Percentiles rank a stretch among this genome's conserved stretches.
Conservation (phyloP, 2,888 invertebrate species). For the Congeria kusceri region DNA sequence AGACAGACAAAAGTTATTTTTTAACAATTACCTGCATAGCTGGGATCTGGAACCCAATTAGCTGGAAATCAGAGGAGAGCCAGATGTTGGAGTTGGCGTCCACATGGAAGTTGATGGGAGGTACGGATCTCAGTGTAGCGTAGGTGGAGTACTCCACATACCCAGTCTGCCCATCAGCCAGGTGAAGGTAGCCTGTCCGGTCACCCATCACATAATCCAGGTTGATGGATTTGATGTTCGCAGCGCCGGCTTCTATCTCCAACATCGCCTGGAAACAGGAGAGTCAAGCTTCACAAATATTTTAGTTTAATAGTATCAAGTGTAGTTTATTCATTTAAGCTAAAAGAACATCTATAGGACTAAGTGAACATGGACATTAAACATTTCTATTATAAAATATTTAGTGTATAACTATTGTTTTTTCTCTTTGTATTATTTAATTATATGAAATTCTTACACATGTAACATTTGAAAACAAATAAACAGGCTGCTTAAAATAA, state of each 20-base stretch:
- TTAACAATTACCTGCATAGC: conserved; percentile 58
- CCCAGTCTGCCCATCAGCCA: conserved; percentile 61
- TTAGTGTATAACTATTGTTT: too few species aligned
- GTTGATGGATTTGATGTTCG: conserved; percentile 59
- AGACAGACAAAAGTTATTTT: too few species aligned
- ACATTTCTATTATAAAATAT: too few species aligned
- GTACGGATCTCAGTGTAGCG: conserved; percentile 63
- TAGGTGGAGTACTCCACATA: conserved; percentile 69
- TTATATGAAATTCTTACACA: too few species aligned
- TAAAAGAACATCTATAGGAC: too few species aligned
- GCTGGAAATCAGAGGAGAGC: conserved; percentile 68
- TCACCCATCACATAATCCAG: conserved; percentile 72
- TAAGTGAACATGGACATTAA: too few species aligned
- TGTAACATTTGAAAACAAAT: too few species aligned
- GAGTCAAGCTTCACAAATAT: too few species aligned
- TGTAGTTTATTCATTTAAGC: too few species aligned
- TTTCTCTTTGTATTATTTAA: too few species aligned
- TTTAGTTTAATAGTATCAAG: too few species aligned
- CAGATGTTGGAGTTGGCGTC: conserved; percentile 66
- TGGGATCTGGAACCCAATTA: conserved; percentile 66
- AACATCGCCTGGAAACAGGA: conserved; percentile 65
- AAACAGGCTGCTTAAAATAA: too few species aligned
- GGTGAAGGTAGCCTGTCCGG: conserved; percentile 66
- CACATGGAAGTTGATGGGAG: conserved; percentile 72
- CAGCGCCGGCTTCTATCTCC: conserved; percentile 59